These are phyloP conservation scores for Drosophila tsacasi DNA, from an alignment of 1,140 invertebrate genomes.

Conservation along the genomic window DNA sequence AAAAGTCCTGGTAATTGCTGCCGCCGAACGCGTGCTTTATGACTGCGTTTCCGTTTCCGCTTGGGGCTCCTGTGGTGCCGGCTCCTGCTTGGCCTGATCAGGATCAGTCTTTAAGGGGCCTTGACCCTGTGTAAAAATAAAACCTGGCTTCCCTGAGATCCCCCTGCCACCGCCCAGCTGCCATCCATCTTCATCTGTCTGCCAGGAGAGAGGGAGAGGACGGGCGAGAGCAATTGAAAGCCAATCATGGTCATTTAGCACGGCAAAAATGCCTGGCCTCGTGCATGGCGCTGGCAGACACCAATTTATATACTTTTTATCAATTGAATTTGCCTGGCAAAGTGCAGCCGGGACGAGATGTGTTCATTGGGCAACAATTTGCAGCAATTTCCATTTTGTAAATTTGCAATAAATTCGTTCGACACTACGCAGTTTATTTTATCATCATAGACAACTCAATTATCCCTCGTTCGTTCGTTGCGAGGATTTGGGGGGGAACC, in stretches of 20 bases:
- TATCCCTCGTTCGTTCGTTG: conserved; percentile 20
- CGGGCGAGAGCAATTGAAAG: conserved; percentile 40
- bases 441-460: conserved; percentile 58
- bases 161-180: background rate
- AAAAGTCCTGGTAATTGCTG: conserved; percentile 54
- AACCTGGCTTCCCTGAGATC: background rate
- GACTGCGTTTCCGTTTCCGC: conserved; percentile 56
- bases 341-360: conserved; percentile 21
- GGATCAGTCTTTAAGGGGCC: background rate
- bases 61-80: background rate
- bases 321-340: conserved; percentile 61
- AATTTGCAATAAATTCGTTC: conserved; percentile 63
- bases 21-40: conserved; percentile 44
- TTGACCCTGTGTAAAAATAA: conserved; percentile 5
- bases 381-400: conserved; percentile 60
- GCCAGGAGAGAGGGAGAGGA: background rate
- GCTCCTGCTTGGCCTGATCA: background rate
- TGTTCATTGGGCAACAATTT: conserved; percentile 51
- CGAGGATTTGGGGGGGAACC: background rate
- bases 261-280: conserved; percentile 25
- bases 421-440: conserved; percentile 60
- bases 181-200: conserved; percentile 47
- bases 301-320: conserved; percentile 44
- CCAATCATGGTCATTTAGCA: conserved; percentile 58
- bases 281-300: conserved; percentile 11